Percentiles rank a stretch among this genome's conserved stretches.
Conservation (phyloP, 1,140 invertebrate species). For the Halotydeus destructor region DNA sequence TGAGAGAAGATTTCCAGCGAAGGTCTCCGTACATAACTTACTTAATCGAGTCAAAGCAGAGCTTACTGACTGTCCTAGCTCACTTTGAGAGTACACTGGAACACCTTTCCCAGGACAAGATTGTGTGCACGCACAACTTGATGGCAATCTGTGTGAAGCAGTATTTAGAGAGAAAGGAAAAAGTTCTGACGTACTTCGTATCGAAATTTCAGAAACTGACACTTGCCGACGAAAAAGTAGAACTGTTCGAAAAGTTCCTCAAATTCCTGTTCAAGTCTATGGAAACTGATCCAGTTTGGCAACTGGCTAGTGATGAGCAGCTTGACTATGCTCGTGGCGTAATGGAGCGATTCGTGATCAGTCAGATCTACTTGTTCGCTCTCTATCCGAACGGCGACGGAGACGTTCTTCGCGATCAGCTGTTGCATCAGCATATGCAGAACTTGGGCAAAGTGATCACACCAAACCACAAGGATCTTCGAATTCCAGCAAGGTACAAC, state of each 20-base stretch:
- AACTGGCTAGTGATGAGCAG: conserved; percentile 56
- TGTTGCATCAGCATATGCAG: conserved; percentile 67
- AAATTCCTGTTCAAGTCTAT: conserved; percentile 35
- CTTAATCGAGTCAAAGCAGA: conserved; percentile 56
- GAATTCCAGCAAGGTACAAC: conserved; percentile 55
- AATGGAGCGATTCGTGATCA: conserved; percentile 43
- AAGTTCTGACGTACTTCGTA: conserved; percentile 39
- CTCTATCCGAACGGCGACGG: conserved; percentile 93
- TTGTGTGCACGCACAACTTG: conserved; percentile 49
- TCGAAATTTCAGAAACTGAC: conserved; percentile 49
- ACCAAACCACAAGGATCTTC: conserved; percentile 55
- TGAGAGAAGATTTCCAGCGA: conserved; percentile 55
- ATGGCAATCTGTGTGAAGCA: conserved; percentile 52
- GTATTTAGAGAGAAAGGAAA: conserved; percentile 44
- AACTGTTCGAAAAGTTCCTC: conserved; percentile 39
- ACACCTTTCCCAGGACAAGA: conserved; percentile 22
- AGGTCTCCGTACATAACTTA: conserved; percentile 64
- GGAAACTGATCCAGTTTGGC: conserved; percentile 44
- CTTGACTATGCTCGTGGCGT: conserved; percentile 34
- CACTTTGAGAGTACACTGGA: conserved; percentile 37
- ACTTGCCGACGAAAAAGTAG: conserved; percentile 53
- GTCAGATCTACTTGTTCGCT: conserved; percentile 69
- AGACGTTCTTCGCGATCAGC: conserved; percentile 72
- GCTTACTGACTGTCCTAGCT: conserved; percentile 51
- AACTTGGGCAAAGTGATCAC: conserved; percentile 57